Conservation (phyloP, 1,140 invertebrate genomes). For the Drosophila bifasciata region DNA sequence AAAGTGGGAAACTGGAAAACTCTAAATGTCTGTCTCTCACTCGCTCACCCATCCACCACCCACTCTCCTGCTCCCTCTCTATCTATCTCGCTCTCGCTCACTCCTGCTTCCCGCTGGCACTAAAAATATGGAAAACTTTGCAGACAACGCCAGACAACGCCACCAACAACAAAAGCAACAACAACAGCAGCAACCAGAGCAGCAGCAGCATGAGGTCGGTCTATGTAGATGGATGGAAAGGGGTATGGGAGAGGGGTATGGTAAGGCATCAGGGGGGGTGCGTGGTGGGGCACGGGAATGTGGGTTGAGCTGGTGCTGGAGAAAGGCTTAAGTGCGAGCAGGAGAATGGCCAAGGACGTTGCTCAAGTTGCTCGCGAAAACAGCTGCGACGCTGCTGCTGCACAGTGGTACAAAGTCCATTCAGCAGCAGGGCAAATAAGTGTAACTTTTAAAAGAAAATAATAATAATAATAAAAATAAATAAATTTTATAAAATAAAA, state of each 20-base stretch:
- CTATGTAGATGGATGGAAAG: slow-evolving; percentile 14
- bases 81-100: too few species aligned
- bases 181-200: slow-evolving; percentile 12
- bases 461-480: too few species aligned
- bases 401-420: slow-evolving; percentile 8
- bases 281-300: not conserved
- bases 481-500: too few species aligned
- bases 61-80: slow-evolving; percentile 1
- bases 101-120: slow-evolving; percentile 49
- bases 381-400: slow-evolving; percentile 49
- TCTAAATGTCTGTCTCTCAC: slow-evolving; percentile 58
- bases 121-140: slow-evolving; percentile 83
- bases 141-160: slow-evolving; percentile 74
- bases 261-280: not conserved
- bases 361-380: slow-evolving; percentile 78
- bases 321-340: slow-evolving; percentile 68
- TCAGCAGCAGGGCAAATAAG: too few species aligned
- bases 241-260: not conserved
- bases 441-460: too few species aligned
- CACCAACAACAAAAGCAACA: slow-evolving; percentile 47
- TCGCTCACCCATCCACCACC: not conserved
- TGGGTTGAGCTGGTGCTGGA: slow-evolving; percentile 14
- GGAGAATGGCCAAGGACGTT: slow-evolving; percentile 74
- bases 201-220: slow-evolving; percentile 16
- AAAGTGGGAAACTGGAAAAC: slow-evolving; percentile 77